These are phyloP conservation scores for Desmophyllum pertusum DNA, from an alignment of 92 coral and sea anemone species.

Conservation along the genomic window DNA sequence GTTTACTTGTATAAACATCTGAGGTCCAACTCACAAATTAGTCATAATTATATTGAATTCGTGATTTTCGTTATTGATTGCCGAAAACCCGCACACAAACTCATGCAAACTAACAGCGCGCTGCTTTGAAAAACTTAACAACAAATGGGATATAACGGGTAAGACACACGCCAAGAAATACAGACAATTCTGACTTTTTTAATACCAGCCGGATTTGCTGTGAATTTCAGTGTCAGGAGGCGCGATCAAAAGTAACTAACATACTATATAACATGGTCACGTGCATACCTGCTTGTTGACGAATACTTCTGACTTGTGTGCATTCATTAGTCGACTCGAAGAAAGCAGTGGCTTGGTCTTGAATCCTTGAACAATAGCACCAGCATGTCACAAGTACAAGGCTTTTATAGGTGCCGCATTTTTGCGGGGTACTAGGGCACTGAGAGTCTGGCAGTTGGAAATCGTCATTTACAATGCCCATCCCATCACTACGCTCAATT, in stretches of 20 bases:
- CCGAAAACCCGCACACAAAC: background rate
- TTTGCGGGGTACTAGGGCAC: background rate
- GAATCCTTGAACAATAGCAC: background rate
- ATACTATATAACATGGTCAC: no score
- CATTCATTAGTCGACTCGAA: constrained; percentile 8
- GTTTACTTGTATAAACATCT: background rate
- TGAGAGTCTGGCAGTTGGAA: background rate
- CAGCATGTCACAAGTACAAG: background rate
- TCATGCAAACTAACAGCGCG: no score
- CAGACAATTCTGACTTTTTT: background rate
- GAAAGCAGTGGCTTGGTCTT: background rate
- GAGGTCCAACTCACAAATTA: background rate
- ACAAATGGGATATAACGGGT: background rate
- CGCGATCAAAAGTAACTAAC: no score
- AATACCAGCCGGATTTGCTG: no score
- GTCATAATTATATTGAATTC: background rate
- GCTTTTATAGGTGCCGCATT: background rate
- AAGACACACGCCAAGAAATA: background rate
- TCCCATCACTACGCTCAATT: background rate
- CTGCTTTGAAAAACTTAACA: background rate
- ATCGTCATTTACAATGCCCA: background rate
- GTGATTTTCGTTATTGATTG: background rate
- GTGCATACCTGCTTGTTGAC: constrained; percentile 28
- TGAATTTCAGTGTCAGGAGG: no score
- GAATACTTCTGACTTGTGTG: background rate